A percentile compares a stretch with the other conserved stretches of the same genome.
Evolutionary conservation across 2,113 vertebrate species (phyloP).

Genomic region (Saguinus imperator): DNA sequence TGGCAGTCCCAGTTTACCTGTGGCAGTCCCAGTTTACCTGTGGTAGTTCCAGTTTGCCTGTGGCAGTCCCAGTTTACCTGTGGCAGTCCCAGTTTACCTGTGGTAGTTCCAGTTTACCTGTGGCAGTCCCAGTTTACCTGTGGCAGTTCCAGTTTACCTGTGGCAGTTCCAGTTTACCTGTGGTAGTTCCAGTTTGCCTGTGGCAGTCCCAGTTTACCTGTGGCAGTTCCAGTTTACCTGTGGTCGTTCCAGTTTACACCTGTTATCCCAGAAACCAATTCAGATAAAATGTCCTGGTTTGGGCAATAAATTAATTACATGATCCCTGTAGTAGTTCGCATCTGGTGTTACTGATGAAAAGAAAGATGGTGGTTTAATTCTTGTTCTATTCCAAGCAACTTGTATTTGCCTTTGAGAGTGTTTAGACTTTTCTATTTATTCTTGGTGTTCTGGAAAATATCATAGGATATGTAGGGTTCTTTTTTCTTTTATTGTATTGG

Average conservation of each 20-base stretch:
- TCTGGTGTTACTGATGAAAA: not conserved
- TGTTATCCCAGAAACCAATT: not conserved
- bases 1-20: not conserved
- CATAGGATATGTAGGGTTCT: not conserved
- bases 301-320: not conserved
- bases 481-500: not conserved
- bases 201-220: not conserved
- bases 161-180: not conserved
- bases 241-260: not conserved
- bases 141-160: not conserved
- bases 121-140: not conserved
- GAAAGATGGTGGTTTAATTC: not conserved
- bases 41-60: not conserved
- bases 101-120: not conserved
- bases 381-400: not conserved
- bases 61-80: not conserved
- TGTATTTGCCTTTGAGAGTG: not conserved
- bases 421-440: conserved; percentile 1
- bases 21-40: not conserved
- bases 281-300: not conserved
- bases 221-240: no score
- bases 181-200: not conserved
- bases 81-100: not conserved
- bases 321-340: not conserved
- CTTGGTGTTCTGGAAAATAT: not conserved